These are phyloP conservation scores for Sterna hirundo DNA, from an alignment of 2,113 vertebrate species.

Conservation along the genomic window DNA sequence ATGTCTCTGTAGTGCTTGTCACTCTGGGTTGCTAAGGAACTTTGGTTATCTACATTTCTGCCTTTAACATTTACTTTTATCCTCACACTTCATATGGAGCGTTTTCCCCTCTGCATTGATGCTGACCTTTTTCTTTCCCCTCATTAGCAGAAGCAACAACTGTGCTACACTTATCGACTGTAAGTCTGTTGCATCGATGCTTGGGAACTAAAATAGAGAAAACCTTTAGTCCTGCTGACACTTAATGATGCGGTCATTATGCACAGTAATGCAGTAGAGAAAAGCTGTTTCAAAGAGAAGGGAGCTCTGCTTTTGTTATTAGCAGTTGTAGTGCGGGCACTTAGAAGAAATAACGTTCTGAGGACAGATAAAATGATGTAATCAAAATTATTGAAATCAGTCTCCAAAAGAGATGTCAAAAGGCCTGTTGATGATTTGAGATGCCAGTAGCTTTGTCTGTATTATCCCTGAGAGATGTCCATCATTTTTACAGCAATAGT, in stretches of 20 bases:
- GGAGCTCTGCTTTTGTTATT: not conserved
- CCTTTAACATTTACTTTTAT: slow-evolving; percentile 18
- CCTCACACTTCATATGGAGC: not conserved
- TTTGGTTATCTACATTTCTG: not conserved
- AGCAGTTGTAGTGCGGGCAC: not conserved
- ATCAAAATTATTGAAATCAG: not conserved
- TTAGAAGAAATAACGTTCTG: not conserved
- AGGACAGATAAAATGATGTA: not conserved
- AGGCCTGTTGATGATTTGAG: not conserved
- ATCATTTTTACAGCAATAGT: not conserved
- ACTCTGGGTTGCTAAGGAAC: slow-evolving; percentile 22
- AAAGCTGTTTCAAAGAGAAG: not conserved
- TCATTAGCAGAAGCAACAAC: slow-evolving; percentile 35
- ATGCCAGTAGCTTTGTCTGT: not conserved
- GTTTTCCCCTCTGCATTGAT: not conserved
- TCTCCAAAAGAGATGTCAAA: not conserved
- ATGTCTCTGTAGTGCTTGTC: not conserved
- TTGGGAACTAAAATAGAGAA: slow-evolving; percentile 1
- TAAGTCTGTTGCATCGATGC: not conserved
- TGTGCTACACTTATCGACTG: not conserved
- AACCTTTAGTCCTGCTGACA: not conserved
- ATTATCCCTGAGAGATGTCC: not conserved
- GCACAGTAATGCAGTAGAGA: not conserved
- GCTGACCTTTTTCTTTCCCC: slow-evolving; percentile 28
- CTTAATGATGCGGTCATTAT: slow-evolving; percentile 20